Percentiles rank a stretch among this genome's conserved stretches.
Conservation (phyloP, 2,797 vertebrate species). For the Esox masquinongy region DNA sequence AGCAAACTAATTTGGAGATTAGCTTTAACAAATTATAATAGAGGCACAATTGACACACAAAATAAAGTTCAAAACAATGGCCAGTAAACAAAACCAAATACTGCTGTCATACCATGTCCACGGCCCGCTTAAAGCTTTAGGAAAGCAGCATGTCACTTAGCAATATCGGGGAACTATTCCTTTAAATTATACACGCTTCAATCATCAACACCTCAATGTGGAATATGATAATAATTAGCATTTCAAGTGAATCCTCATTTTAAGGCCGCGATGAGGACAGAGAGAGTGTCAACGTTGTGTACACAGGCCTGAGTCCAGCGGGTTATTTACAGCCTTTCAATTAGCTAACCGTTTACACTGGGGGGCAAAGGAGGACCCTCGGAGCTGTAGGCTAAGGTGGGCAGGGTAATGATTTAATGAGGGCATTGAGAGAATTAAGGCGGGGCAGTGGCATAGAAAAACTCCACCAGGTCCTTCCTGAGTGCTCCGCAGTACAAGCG, state of each 20-base stretch:
- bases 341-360: conserved; percentile 14
- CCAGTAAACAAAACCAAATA: no score
- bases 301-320: conserved; percentile 1
- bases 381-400: conserved; percentile 5
- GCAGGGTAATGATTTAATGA: conserved; percentile 13
- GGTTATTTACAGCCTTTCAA: neutral
- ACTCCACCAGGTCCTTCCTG: conserved; percentile 7
- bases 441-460: conserved; percentile 23
- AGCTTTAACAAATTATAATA: no score
- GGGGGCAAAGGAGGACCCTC: conserved; percentile 1
- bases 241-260: neutral
- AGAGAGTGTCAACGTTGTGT: neutral
- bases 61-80: no score
- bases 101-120: neutral
- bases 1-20: no score
- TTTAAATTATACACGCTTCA: neutral
- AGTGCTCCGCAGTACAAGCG: conserved; percentile 1
- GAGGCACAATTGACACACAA: no score
- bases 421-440: conserved; percentile 14
- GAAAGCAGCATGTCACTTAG: neutral
- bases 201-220: neutral
- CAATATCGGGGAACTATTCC: neutral
- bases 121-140: neutral
- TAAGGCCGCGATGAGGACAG: neutral
- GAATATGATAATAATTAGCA: neutral